These are phyloP conservation scores for Zoanthus solanderi DNA, from an alignment of 92 coral and sea anemone genomes.

Conservation along the genomic window DNA sequence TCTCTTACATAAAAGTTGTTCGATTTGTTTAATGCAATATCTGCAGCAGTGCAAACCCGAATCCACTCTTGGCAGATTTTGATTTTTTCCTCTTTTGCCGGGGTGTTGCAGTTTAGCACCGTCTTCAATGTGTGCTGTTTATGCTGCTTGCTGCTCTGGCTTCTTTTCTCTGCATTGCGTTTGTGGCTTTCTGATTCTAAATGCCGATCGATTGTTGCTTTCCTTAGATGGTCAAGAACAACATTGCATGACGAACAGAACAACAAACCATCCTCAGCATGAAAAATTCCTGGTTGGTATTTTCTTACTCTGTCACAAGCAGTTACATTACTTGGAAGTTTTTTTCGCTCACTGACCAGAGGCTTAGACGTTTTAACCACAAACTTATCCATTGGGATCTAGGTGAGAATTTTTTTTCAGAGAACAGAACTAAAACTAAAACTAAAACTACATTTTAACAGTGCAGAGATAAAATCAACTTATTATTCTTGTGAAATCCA, in stretches of 20 bases:
- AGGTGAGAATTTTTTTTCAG: slow-evolving; percentile 4
- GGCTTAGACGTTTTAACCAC: slow-evolving; percentile 5
- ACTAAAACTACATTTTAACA: slow-evolving; percentile 1
- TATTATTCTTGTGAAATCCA: slow-evolving; percentile 6
- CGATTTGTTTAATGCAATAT: neutral
- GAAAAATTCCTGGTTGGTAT: slow-evolving; percentile 7
- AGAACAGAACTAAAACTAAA: slow-evolving; percentile 1
- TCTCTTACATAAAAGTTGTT: slow-evolving; percentile 4
- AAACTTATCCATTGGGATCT: slow-evolving; percentile 6
- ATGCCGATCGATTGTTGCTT: slow-evolving; percentile 16
- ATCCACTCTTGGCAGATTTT: slow-evolving; percentile 17
- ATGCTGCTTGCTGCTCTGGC: slow-evolving; percentile 24
- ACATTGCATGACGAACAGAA: slow-evolving; percentile 18
- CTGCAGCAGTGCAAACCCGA: slow-evolving; percentile 4
- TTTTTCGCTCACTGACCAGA: slow-evolving; percentile 12
- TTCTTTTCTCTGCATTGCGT: slow-evolving; percentile 23
- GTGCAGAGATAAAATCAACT: neutral
- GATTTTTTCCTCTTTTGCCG: neutral
- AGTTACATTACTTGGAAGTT: slow-evolving; percentile 32
- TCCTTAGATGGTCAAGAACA: slow-evolving; percentile 10
- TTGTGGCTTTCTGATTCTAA: slow-evolving; percentile 26
- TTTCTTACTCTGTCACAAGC: slow-evolving; percentile 25
- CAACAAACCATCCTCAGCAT: slow-evolving; percentile 15
- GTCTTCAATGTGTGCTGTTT: slow-evolving; percentile 28
- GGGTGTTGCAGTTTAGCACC: slow-evolving; percentile 21